These are phyloP conservation scores for Therioaphis trifolii DNA, from an alignment of 2,888 invertebrate genomes.

Conservation along the genomic window DNA sequence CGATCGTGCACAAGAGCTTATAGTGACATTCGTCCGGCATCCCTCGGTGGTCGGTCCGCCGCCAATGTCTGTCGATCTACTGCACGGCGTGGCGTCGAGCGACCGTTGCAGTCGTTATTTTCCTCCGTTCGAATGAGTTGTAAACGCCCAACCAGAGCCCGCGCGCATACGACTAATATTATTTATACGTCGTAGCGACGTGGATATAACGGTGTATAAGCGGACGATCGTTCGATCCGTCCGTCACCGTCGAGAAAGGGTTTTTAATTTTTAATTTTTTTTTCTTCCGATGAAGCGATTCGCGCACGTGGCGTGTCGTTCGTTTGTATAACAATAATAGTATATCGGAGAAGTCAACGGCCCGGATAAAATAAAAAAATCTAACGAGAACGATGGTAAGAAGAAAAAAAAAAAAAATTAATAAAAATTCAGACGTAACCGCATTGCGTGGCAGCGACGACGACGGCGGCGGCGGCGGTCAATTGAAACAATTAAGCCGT, in stretches of 20 bases:
- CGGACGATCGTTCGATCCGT: constrained; percentile 16
- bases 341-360: not conserved
- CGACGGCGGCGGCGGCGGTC: not conserved
- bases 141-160: too few species aligned
- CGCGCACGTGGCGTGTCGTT: constrained; percentile 6
- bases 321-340: too few species aligned
- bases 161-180: too few species aligned
- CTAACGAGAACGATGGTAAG: not conserved
- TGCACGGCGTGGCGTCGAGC: too few species aligned
- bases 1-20: too few species aligned
- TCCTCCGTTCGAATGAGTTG: too few species aligned
- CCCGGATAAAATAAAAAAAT: not conserved
- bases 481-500: constrained; percentile 58
- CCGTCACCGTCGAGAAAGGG: constrained; percentile 1
- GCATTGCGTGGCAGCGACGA: not conserved
- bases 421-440: constrained; percentile 3
- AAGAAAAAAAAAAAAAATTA: not conserved
- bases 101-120: too few species aligned
- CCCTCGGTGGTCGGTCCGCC: too few species aligned
- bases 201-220: too few species aligned
- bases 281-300: not conserved
- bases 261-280: constrained; percentile 9
- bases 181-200: too few species aligned
- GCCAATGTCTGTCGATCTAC: too few species aligned
- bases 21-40: too few species aligned